Evolutionary conservation across 2,888 invertebrate genomes (phyloP).

Genomic region (Andrena chrysosceles): DNA sequence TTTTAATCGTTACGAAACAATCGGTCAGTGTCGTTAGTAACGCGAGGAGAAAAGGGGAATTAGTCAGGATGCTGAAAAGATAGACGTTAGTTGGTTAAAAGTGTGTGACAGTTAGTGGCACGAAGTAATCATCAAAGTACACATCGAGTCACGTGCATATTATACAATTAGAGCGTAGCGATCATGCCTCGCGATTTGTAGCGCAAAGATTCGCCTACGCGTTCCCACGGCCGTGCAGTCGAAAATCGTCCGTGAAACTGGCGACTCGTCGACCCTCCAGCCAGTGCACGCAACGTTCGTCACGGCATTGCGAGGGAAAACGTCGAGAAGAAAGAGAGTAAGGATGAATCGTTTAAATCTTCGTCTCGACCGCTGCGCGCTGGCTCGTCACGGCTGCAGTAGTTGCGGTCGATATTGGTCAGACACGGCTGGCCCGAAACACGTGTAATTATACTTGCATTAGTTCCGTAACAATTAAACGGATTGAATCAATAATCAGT

Average conservation of each 20-base stretch:
- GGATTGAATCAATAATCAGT: constrained; percentile 3
- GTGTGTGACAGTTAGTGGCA: constrained; percentile 36
- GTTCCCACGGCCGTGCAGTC: constrained; percentile 34
- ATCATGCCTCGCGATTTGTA: constrained; percentile 62
- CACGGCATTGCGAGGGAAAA: too few relatives aligned
- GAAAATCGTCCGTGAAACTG: background rate
- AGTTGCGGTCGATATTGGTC: constrained; percentile 35
- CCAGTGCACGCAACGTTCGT: too few relatives aligned
- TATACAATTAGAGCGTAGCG: constrained; percentile 48
- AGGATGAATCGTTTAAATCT: too few relatives aligned
- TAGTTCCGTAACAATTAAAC: background rate
- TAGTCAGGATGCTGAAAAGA: constrained; percentile 56
- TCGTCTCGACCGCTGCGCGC: too few relatives aligned
- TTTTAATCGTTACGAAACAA: background rate
- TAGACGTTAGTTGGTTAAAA: constrained; percentile 59
- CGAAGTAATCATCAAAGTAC: constrained; percentile 41
- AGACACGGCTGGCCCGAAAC: constrained; percentile 17
- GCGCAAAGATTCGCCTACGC: constrained; percentile 23
- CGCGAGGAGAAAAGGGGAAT: background rate
- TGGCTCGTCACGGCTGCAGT: constrained; percentile 23
- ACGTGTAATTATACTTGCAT: constrained; percentile 2
- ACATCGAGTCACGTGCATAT: constrained; percentile 67
- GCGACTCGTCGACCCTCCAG: background rate
- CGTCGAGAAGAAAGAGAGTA: too few relatives aligned
- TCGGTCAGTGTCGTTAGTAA: background rate